Conservation (phyloP, 2,797 vertebrate genomes). For the Rhinophrynus dorsalis region DNA sequence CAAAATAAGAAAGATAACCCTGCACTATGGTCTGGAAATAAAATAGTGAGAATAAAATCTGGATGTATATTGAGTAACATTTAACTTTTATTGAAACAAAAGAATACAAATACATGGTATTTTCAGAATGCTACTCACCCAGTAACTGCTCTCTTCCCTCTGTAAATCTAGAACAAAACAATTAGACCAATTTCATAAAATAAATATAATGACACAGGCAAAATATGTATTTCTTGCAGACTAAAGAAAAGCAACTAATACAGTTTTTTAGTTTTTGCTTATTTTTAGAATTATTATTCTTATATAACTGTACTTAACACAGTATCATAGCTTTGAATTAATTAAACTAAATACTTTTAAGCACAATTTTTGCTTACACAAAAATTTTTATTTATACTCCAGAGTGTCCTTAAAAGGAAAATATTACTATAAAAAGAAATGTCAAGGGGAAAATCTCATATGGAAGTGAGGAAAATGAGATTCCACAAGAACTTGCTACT, state of each 20-base stretch:
- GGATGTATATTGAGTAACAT: no score
- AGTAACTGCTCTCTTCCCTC: no score
- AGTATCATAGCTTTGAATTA: neutral
- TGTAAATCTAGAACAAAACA: no score
- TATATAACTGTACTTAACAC: neutral
- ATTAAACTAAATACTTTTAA: neutral
- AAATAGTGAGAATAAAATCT: no score
- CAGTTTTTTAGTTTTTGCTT: neutral
- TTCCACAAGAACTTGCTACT: constrained; percentile 38
- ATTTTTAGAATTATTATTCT: neutral
- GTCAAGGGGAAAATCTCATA: constrained; percentile 2
- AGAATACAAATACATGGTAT: no score
- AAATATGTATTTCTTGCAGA: no score
- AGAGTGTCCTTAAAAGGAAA: constrained; percentile 31
- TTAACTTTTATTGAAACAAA: no score
- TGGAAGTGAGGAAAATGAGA: constrained; percentile 51
- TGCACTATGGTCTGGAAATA: no score
- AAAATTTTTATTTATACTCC: constrained; percentile 25
- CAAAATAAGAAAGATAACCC: no score
- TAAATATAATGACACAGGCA: constrained; percentile 26
- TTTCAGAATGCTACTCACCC: no score
- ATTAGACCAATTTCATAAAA: constrained; percentile 49
- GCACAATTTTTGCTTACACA: constrained; percentile 9
- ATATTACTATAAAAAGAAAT: constrained; percentile 19
- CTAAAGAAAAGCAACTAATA: no score